Evolutionary conservation across 2,797 vertebrate species (phyloP), one percentile per base, ranked within the genome.

Genomic region (Nothura maculosa): DNA sequence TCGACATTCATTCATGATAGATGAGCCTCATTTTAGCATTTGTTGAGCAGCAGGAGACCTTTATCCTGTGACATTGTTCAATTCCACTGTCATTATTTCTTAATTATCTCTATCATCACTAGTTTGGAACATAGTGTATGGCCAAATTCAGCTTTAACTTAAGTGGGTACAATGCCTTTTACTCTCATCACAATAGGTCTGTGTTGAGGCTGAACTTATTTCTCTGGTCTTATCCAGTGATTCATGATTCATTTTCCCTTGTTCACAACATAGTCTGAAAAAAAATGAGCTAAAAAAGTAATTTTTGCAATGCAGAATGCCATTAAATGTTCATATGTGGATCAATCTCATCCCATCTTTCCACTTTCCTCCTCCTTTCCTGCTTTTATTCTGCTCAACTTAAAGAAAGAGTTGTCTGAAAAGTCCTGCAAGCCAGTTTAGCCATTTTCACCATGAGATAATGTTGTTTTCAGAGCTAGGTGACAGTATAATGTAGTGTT

Each of bases 81-180:
- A 79, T 85, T 92, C 86, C 74, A 79, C 63, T 94, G 97, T 95
- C 95, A 97, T 98, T 97, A 97, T 97, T 97, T 96, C 92, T 96
- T 97, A 97, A 97, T 98, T 97, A 97, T 94, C 85, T 92, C 94
- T 96, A 79, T 82, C 86, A 83, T 85, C 75, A 70, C 66, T 90
- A 81, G 92, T 97, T 94, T 84, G 81, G 66, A 89, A 63, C 67
- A 80, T 77, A 47, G 28, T 84, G 12, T 87, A 84, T 66, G 77
- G 66, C n/a, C 40, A 85, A 81, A 95, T 93, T 89, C 63, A 80
- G 75, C 75, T 62, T 83, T 89, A 52, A 58, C 70, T 88, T 58
- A 67, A 92, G 40, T 73, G 58, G 60, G 15, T 90, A 87, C 38
- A 78, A 40, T 63, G 76, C 54, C 60, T 52, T 92, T 77, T 84